Evolutionary conservation across 2,888 invertebrate genomes (phyloP).

Genomic region (Stenodera caucasica): DNA sequence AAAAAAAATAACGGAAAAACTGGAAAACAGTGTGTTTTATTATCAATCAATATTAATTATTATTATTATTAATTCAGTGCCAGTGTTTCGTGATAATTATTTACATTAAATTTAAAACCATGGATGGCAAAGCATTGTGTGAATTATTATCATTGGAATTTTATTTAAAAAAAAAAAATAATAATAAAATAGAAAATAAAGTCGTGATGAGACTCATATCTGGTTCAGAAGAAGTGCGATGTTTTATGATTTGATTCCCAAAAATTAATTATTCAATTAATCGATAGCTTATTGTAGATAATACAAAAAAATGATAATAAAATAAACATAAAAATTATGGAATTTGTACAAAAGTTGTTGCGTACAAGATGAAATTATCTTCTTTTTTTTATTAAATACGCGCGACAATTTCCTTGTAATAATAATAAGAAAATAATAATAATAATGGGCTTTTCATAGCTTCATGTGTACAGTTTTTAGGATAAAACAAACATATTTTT

Average conservation of each 20-base stretch:
- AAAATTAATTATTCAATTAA: slow-evolving; percentile 14
- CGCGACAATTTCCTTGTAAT: slow-evolving; percentile 29
- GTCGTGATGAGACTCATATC: slow-evolving; percentile 12
- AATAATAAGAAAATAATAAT: too few relatives aligned
- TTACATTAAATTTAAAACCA: slow-evolving; percentile 51
- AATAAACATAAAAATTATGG: slow-evolving; percentile 26
- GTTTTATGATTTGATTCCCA: not conserved
- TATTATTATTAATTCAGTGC: slow-evolving; percentile 25
- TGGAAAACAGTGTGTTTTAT: slow-evolving; percentile 42
- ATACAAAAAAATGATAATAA: slow-evolving; percentile 27
- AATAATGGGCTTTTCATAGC: slow-evolving; percentile 40
- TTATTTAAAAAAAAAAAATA: slow-evolving; percentile 40
- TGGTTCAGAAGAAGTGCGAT: not conserved
- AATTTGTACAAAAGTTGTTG: slow-evolving; percentile 36
- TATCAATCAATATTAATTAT: slow-evolving; percentile 25
- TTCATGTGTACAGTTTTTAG: slow-evolving; percentile 46
- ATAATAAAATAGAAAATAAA: slow-evolving; percentile 10
- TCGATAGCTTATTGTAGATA: slow-evolving; percentile 41
- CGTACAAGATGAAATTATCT: slow-evolving; percentile 33
- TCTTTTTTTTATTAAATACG: slow-evolving; percentile 9
- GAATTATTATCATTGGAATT: slow-evolving; percentile 18
- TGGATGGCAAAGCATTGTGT: slow-evolving; percentile 44
- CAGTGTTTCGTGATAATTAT: slow-evolving; percentile 33
- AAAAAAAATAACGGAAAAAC: slow-evolving; percentile 32
- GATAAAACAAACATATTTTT: slow-evolving; percentile 32